These are phyloP conservation scores for Periphyllus acericola DNA, from an alignment of 2,888 invertebrate species.

Conservation along the genomic window DNA sequence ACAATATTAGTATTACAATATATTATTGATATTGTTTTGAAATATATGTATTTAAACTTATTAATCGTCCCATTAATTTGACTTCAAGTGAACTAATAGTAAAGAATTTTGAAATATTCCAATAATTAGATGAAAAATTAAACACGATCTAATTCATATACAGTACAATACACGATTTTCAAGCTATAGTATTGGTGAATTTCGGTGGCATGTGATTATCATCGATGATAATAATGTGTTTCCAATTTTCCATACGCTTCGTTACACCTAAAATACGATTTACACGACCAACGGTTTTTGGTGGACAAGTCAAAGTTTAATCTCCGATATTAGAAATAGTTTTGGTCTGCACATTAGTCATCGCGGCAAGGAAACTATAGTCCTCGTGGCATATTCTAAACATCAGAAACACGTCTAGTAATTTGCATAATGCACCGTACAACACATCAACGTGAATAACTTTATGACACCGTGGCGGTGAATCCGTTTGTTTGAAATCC, in stretches of 20 bases:
- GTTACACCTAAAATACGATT: neutral
- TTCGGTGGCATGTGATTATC: too few species aligned
- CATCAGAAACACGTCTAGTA: neutral
- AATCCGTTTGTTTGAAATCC: conserved; percentile 13
- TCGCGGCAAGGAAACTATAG: neutral
- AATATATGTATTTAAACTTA: too few species aligned
- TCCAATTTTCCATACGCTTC: neutral
- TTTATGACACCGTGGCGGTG: neutral
- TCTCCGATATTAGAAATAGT: neutral
- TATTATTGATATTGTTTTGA: too few species aligned
- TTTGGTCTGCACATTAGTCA: neutral
- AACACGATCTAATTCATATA: too few species aligned
- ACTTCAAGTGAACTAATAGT: too few species aligned
- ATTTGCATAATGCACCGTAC: neutral
- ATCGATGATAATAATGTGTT: too few species aligned
- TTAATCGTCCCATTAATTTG: too few species aligned
- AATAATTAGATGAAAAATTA: too few species aligned
- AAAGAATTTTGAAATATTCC: too few species aligned
- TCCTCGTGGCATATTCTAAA: conserved; percentile 4
- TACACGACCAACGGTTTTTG: neutral
- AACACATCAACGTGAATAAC: conserved; percentile 13
- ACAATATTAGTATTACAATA: too few species aligned
- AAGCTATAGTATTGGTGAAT: too few species aligned
- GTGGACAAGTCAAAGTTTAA: neutral
- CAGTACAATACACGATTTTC: too few species aligned